Conservation (phyloP, 2,113 vertebrate species). For the Dolichallabes microphthalmus region DNA sequence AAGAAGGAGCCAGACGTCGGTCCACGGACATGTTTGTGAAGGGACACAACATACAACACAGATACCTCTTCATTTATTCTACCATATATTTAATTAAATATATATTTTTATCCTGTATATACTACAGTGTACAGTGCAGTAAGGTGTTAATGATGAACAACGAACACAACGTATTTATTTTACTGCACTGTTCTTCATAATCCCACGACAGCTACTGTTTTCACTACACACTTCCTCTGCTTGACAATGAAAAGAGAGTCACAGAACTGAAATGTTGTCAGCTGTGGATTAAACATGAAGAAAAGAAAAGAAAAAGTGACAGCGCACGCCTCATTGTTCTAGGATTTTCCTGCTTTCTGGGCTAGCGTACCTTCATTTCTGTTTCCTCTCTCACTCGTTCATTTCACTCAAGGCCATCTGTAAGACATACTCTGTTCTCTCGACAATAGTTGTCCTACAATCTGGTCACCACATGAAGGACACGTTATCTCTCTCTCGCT, state of each 20-base stretch:
- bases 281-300: neutral
- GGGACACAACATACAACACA: too few relatives aligned
- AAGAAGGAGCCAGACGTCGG: too few relatives aligned
- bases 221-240: neutral
- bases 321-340: constrained; percentile 2
- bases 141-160: neutral
- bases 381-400: neutral
- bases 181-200: neutral
- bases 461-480: constrained; percentile 37
- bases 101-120: neutral
- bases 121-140: neutral
- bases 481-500: constrained; percentile 18
- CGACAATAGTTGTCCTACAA: constrained; percentile 39
- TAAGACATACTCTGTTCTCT: constrained; percentile 18
- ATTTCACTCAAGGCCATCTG: constrained; percentile 28
- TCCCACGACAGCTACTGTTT: neutral
- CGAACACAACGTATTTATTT: neutral
- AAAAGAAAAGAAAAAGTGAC: neutral
- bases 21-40: too few relatives aligned
- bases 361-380: neutral
- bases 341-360: neutral
- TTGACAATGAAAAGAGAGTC: constrained; percentile 2
- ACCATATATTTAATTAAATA: too few relatives aligned
- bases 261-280: neutral
- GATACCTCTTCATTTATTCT: too few relatives aligned